Evolutionary conservation across 2,113 vertebrate genomes (phyloP), one percentile per base, ranked within the genome.

Genomic region (Ranitomeya variabilis): DNA sequence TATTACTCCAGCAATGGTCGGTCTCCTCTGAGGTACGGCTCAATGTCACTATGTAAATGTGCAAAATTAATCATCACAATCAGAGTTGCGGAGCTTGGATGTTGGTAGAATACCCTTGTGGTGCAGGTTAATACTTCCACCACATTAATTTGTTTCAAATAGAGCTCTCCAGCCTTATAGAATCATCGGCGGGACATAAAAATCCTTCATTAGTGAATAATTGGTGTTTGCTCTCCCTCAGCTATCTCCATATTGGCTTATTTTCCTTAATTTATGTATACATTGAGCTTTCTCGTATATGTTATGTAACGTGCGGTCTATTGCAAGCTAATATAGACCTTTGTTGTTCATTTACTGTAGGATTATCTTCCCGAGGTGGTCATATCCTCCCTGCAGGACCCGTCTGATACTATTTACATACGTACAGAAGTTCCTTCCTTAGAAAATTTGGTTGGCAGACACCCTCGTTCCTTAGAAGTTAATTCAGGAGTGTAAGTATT

Each of bases 401-500:
- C 86, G 62, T 89, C 89, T 0, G 90, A 85, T 71, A 76, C 85
- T 4, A 15, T 95, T 88, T 91, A 86, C 87, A 90, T 96, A 64
- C 93, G 93, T 69, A 88, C 66, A 74, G 94, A 94, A 11, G 84
- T 92, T 87, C 90, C 94, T 78, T 92, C 92, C 87, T 91, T 96
- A 84, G 95, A 95, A 88, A 92, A 93, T 18, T 82, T 94, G 80
- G 93, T 93, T 89, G 79, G 94, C 54, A 92, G 94, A 52, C 93
- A 93, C 86, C 93, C 91, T 59, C 89, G 92, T 76, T 92, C 92
- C 1, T 90, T 97, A 86, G 90, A 83, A 54, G 95, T 97, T 90
- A 94, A 91, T 88, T 94, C 95, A 21, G 97, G 96, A 93, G 95
- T 95, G 97, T 97, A 91, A 88, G 95, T 94, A 45, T n/a, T 21